Evolutionary conservation across 1,140 invertebrate species (phyloP).

Genomic region (Ctenoplectra terminalis): DNA sequence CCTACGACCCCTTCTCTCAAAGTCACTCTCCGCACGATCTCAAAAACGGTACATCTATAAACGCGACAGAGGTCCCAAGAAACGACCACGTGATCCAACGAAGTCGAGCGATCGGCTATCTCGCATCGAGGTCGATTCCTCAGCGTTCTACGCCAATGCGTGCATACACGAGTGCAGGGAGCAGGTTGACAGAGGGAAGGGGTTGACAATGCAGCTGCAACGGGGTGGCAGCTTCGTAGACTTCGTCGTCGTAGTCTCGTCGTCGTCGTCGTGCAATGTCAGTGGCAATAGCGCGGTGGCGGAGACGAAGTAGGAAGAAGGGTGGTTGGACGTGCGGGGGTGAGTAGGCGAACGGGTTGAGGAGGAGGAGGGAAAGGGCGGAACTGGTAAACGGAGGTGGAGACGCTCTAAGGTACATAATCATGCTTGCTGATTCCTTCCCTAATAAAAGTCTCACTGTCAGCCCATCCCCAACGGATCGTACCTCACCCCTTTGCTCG

Average conservation of each 20-base stretch:
- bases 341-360: slow-evolving; percentile 25
- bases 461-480: slow-evolving; percentile 65
- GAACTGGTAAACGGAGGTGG: slow-evolving; percentile 64
- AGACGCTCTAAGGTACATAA: slow-evolving; percentile 82
- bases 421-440: slow-evolving; percentile 83
- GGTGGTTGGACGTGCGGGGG: slow-evolving; percentile 34
- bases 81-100: background rate
- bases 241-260: slow-evolving; percentile 50
- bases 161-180: slow-evolving; percentile 66
- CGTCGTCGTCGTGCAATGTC: slow-evolving; percentile 54
- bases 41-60: background rate
- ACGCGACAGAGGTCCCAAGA: too few species aligned
- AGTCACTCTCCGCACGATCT: background rate
- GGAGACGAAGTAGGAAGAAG: slow-evolving; percentile 53
- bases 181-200: slow-evolving; percentile 33
- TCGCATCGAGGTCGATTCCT: slow-evolving; percentile 33
- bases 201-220: slow-evolving; percentile 72
- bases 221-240: slow-evolving; percentile 43
- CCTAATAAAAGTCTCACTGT: slow-evolving; percentile 83
- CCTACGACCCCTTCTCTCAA: background rate
- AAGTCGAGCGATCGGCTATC: background rate
- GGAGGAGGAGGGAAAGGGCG: slow-evolving; percentile 20
- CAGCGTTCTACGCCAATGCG: slow-evolving; percentile 70
- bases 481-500: slow-evolving; percentile 17
- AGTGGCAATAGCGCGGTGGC: slow-evolving; percentile 53